These are phyloP conservation scores for Sitta carolinensis DNA, from an alignment of 2,797 vertebrate genomes.

Conservation along the genomic window DNA sequence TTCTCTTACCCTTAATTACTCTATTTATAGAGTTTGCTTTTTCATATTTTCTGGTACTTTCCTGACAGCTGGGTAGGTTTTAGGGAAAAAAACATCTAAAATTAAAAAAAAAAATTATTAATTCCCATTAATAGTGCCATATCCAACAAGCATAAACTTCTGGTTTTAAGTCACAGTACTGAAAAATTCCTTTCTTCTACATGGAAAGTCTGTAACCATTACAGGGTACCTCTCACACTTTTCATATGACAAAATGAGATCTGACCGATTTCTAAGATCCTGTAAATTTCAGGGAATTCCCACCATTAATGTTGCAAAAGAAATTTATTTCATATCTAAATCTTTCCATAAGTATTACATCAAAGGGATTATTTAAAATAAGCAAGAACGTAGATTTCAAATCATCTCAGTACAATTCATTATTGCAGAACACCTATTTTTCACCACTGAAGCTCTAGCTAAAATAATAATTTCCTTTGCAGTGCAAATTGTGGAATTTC, in stretches of 20 bases:
- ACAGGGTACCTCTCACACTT: neutral
- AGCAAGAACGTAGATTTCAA: neutral
- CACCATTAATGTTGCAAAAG: neutral
- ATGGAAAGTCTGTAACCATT: neutral
- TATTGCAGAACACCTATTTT: neutral
- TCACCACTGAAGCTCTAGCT: neutral
- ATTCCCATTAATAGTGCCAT: neutral
- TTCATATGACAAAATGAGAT: neutral
- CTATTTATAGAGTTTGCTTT: neutral
- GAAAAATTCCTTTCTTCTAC: neutral
- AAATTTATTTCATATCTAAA: neutral
- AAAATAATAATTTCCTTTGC: neutral
- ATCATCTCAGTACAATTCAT: neutral
- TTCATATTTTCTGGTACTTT: neutral
- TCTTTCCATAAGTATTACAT: neutral
- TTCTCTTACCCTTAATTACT: neutral
- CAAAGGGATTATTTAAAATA: neutral
- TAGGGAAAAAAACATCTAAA: neutral
- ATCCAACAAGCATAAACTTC: neutral
- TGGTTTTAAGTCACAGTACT: neutral
- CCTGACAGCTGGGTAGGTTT: rapidly evolving
- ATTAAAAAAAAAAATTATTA: neutral
- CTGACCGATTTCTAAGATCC: neutral
- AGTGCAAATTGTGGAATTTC: neutral
- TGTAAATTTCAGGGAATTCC: neutral